Evolutionary conservation across 2,113 vertebrate species (phyloP).

Genomic region (Anarrhichthys ocellatus): DNA sequence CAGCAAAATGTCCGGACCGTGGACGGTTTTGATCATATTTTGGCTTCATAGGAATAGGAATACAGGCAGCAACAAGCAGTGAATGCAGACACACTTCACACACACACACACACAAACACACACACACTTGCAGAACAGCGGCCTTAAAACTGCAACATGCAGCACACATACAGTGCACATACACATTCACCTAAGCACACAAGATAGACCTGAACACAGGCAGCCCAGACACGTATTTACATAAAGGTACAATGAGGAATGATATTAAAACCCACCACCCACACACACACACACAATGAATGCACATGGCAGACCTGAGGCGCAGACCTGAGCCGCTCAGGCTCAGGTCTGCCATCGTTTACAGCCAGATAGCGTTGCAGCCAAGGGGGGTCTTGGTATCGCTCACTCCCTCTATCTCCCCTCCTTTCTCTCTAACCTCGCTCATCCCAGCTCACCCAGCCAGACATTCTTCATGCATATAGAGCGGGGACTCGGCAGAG

Average conservation of each 20-base stretch:
- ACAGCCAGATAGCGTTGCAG: slow-evolving; percentile 62
- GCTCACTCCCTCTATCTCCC: slow-evolving; percentile 30
- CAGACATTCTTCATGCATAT: slow-evolving; percentile 44
- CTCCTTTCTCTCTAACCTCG: slow-evolving; percentile 54
- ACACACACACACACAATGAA: slow-evolving; percentile 23
- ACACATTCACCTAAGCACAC: not conserved
- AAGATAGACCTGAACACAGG: slow-evolving; percentile 11
- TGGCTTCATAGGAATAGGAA: not conserved
- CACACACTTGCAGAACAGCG: slow-evolving; percentile 3
- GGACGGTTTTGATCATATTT: not conserved
- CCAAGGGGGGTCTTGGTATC: slow-evolving; percentile 59
- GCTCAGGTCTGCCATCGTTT: slow-evolving; percentile 52
- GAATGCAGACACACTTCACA: not conserved
- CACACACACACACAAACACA: slow-evolving; percentile 13
- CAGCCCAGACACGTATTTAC: slow-evolving; percentile 16
- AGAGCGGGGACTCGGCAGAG: slow-evolving; percentile 15
- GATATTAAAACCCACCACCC: slow-evolving; percentile 9
- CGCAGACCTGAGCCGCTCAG: slow-evolving; percentile 16
- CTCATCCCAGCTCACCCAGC: slow-evolving; percentile 35
- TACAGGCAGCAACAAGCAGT: too few relatives aligned
- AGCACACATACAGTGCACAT: not conserved
- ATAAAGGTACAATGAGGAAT: slow-evolving; percentile 26
- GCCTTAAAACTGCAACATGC: slow-evolving; percentile 26
- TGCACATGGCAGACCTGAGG: not conserved
- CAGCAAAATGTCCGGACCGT: not conserved